Base-by-base conservation (phyloP, 2,113 vertebrate genomes). In the Smithornis capensis region DNA sequence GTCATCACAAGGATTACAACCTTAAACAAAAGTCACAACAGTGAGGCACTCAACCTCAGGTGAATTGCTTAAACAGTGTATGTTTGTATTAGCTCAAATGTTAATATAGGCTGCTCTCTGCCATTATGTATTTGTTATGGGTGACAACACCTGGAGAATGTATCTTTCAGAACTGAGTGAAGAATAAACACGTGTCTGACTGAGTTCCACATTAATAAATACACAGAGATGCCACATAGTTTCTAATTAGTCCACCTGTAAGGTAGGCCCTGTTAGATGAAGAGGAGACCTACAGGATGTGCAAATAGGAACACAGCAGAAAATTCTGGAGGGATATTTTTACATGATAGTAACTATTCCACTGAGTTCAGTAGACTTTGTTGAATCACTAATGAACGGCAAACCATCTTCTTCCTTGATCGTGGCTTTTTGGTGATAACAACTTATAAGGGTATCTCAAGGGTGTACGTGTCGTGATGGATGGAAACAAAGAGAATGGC, bases 121-220 rank as follows among this genome's bases (percentile, higher is more conserved):
- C 90, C 92, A 70, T 92, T 91, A 65, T 78, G 82, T 55, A 17
- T 92, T 87, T 83, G 92, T 77, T 92, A 94, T 64, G 93, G 90
- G 83, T 96, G 93, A 96, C 88, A 86, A 86, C 90, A 96, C 92
- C 93, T 94, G 94, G 67, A 93, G 87, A 96, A 91, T 86, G 42
- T 86, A 81, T 94, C 79, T 85, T 92, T 94, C 94, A 92, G 82
- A 90, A 87, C 33, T 22, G 59, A 59, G 55, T 60, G 89, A 95
- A 95, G 71, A 81, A 91, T 92, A 96, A 96, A 90, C 92, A 83
- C 0, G 1, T 24, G 19, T 28, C 44, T 78, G 35, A 95, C 35
- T 93, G 55, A 60, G 50, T 74, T 90, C 38, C 71, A 88, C 17
- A 12, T 16, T 63, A 53, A 76, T 22, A 92, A 90, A 88, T 60